Evolutionary conservation across 1,140 invertebrate species (phyloP), one percentile per base, ranked within the genome.

Genomic region (Calosoma granatense): DNA sequence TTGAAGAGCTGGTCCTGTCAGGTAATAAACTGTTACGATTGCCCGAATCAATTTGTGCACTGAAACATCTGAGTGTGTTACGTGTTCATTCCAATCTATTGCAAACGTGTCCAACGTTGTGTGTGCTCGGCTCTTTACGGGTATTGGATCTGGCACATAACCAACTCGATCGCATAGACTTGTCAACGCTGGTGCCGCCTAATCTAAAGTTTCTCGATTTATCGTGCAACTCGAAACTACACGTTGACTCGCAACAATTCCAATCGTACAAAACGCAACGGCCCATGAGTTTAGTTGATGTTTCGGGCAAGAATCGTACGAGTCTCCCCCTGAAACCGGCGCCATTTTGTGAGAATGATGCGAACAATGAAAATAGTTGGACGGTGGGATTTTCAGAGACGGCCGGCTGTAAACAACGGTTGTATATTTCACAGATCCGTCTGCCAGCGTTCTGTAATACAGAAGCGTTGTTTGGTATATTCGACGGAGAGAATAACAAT

Each of bases 101-200:
- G 51, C 75, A 84, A 51, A 81, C 78, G 43, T 82, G 86, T 47
- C 90, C 90, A 1, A 84, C 81, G 64, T 81, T 93, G 63, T 83
- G 82, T 14, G 85, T 84, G 70, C 80, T 86, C 62, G 72, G 78
- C 15, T 82, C 82, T 12, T 74, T 93, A 11, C 87, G 85, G 77
- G 86, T 92, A 30, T 71, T 92, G 26, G 89, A 92, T 74, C 75
- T 92, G 56, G 88, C 89, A 0, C 88, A 92, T 64, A 92, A 92
- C 70, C 85, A 89, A 69, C 69, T 92, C 41, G 86, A 90, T 65
- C 79, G 81, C 55, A 78, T 92, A 43, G 87, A 91, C 71, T 72
- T 92, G 56, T 78, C 82, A 36, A 76, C 81, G 1, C 65, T 92
- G 20, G 85, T 90, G 22, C 86, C 88, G 19, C 83, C 87, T 41